phyloP scores from a whole-genome alignment of 2,113 vertebrate genomes.

The Turnix velox region DNA sequence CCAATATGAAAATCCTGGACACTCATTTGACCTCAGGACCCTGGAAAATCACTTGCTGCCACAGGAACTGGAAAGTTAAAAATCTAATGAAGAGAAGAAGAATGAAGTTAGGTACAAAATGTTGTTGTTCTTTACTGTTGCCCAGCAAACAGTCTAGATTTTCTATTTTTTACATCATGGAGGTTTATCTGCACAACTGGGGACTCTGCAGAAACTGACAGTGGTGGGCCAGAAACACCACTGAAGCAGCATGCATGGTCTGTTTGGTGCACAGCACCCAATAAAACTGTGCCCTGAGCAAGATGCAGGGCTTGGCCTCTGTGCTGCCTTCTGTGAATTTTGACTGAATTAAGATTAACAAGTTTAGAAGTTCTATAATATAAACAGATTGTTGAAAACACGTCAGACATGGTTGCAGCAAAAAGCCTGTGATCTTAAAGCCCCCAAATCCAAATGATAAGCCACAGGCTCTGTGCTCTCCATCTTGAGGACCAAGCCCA shows the following conservation, averaged over 20 bases:
- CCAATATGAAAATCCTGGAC: not conserved
- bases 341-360: not conserved
- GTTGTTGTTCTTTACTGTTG: not conserved
- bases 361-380: not conserved
- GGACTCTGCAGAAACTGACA: not conserved
- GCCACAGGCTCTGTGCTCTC: not conserved
- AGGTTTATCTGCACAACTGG: not conserved
- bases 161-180: not conserved
- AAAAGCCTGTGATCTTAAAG: not conserved
- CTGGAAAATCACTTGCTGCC: not conserved
- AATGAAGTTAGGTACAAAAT: not conserved
- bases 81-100: not conserved
- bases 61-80: not conserved
- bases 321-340: not conserved
- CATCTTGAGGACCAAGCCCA: not conserved
- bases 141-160: not conserved
- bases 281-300: not conserved
- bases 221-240: not conserved
- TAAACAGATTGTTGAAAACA: not conserved
- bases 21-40: not conserved
- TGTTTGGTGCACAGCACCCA: not conserved
- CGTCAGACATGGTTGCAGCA: not conserved
- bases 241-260: not conserved
- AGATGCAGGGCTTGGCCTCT: not conserved
- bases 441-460: not conserved